phyloP scores from a whole-genome alignment of 2,797 vertebrate genomes.

The Phylloscopus collybita region DNA sequence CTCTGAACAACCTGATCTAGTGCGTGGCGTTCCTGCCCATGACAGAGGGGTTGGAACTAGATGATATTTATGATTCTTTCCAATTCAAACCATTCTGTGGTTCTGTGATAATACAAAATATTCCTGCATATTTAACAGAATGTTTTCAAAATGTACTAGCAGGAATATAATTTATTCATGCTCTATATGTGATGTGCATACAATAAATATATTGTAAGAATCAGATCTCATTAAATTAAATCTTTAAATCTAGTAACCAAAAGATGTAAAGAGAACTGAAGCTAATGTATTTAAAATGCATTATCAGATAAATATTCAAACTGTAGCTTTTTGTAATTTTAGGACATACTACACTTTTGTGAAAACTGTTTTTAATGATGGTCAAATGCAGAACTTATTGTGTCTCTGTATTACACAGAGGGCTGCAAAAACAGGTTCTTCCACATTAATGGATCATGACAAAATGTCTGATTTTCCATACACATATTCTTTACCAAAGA shows the following conservation, averaged over 20 bases:
- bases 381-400: not conserved
- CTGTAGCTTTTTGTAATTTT: not conserved
- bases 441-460: not conserved
- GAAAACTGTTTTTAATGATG: not conserved
- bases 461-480: not conserved
- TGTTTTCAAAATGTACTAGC: not conserved
- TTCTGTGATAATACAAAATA: not conserved
- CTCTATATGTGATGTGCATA: not conserved
- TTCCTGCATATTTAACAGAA: not conserved
- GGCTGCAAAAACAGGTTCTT: not conserved
- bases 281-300: not conserved
- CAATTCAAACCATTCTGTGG: not conserved
- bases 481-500: not conserved
- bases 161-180: conserved; percentile 9
- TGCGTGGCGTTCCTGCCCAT: not conserved
- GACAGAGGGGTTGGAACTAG: not conserved
- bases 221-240: conserved; percentile 14
- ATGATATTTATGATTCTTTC: not conserved
- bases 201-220: not conserved
- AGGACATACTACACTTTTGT: not conserved
- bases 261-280: not conserved
- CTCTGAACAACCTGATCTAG: not conserved
- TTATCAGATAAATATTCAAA: not conserved
- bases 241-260: not conserved
- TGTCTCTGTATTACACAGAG: not conserved